Conservation (phyloP, 2,888 invertebrate genomes). For the Eumerus sabulonum region DNA sequence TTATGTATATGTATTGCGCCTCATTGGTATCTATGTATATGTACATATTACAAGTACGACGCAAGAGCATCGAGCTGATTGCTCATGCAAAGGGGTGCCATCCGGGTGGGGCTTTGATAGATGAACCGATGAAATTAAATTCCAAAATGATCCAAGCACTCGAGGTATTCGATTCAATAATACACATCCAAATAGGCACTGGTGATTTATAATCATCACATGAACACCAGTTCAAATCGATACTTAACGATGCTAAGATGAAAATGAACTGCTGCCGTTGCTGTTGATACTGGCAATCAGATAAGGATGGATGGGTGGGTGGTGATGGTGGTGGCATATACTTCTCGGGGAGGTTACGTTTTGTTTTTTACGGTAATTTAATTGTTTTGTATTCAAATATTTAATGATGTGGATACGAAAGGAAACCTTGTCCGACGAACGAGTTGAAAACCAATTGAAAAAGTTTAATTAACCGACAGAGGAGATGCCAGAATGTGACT, state of each 20-base stretch:
- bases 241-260: conserved; percentile 36
- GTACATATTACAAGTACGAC: not conserved
- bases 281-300: not conserved
- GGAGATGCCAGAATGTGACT: too few species aligned
- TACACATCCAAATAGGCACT: conserved; percentile 43
- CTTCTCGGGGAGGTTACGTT: not conserved
- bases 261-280: conserved; percentile 14
- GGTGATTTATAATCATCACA: conserved; percentile 55
- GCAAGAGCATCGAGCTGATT: conserved; percentile 2
- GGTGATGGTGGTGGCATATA: conserved; percentile 1
- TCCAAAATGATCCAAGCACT: conserved; percentile 47
- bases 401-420: conserved; percentile 13
- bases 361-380: conserved; percentile 37
- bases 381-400: conserved; percentile 44
- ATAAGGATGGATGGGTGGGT: not conserved
- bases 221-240: conserved; percentile 36
- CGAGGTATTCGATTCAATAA: conserved; percentile 56
- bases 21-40: not conserved
- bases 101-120: conserved; percentile 33
- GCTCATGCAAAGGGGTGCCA: not conserved
- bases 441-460: too few species aligned
- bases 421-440: too few species aligned
- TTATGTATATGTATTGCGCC: conserved; percentile 1
- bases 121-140: conserved; percentile 44
- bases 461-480: too few species aligned